Percentiles rank a stretch among this genome's conserved stretches.
Evolutionary conservation across 2,113 vertebrate species (phyloP).

Genomic region (Chitala chitala): DNA sequence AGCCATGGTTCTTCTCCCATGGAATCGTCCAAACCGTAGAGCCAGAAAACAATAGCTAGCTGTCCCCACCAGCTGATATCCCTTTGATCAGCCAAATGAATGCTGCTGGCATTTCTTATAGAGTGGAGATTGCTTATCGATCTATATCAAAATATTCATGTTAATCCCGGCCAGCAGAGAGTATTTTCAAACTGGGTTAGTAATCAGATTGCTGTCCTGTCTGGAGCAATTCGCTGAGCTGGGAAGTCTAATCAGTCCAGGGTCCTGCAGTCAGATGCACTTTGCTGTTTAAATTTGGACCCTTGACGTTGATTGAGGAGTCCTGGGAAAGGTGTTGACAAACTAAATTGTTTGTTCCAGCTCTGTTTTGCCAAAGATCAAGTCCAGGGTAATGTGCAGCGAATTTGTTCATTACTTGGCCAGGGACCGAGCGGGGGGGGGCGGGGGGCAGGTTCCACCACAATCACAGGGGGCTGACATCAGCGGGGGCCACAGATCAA

Average conservation of each 20-base stretch:
- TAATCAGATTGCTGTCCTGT: conserved; percentile 99
- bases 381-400: conserved; percentile 99
- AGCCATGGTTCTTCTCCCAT: conserved; percentile 62
- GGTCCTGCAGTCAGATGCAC: conserved; percentile 99
- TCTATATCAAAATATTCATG: conserved; percentile 99
- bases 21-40: conserved; percentile 78
- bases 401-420: conserved; percentile 98
- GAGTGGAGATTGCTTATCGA: conserved; percentile 99
- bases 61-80: conserved; percentile 84
- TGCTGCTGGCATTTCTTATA: conserved; percentile 99
- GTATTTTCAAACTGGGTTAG: conserved; percentile 99
- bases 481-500: conserved; percentile 50
- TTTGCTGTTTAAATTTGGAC: conserved; percentile 99
- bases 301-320: conserved; percentile 99
- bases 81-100: conserved; percentile 99
- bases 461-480: conserved; percentile 67
- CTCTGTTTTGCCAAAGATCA: conserved; percentile 99
- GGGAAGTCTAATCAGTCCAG: conserved; percentile 97
- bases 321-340: conserved; percentile 99
- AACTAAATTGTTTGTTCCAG: conserved; percentile 99
- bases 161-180: conserved; percentile 88
- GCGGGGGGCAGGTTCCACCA: conserved; percentile 78
- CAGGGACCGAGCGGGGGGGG: conserved; percentile 71
- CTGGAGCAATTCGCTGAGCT: conserved; percentile 97
- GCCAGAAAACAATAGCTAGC: conserved; percentile 89